These are phyloP conservation scores for Percina caprodes DNA, from an alignment of 2,113 vertebrate genomes.

Conservation along the genomic window DNA sequence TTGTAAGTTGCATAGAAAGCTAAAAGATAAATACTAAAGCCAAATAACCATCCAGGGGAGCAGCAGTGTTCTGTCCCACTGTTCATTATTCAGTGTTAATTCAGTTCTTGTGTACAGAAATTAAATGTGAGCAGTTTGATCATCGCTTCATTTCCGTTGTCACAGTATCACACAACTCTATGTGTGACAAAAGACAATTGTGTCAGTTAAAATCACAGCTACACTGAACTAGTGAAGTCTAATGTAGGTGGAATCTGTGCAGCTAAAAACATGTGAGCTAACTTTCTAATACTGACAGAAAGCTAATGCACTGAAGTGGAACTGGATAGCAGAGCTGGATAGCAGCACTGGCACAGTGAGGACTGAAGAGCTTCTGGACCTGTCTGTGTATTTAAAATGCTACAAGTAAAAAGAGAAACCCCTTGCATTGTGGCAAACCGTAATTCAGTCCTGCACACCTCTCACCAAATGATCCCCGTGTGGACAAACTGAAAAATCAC, in stretches of 20 bases:
- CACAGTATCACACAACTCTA: not conserved
- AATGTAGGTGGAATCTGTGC: not conserved
- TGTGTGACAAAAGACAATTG: not conserved
- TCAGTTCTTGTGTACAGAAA: not conserved
- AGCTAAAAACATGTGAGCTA: not conserved
- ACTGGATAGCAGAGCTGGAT: constrained; percentile 6
- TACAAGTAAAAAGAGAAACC: constrained; percentile 20
- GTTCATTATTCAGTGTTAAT: not conserved
- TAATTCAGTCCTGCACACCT: not conserved
- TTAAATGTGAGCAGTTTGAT: not conserved
- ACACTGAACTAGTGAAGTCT: not conserved
- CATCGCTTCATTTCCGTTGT: not conserved
- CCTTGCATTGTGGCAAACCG: not conserved
- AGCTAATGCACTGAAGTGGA: constrained; percentile 1
- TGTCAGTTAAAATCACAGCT: constrained; percentile 1
- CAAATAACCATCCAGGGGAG: not conserved
- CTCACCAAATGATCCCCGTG: constrained; percentile 1
- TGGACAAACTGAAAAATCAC: not conserved
- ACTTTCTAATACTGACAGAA: not conserved
- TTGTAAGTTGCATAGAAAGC: too few relatives aligned
- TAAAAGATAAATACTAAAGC: too few relatives aligned
- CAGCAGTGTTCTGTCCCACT: not conserved
- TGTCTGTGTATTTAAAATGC: constrained; percentile 16
- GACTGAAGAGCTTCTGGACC: constrained; percentile 24
- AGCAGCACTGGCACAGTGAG: constrained; percentile 1